Evolutionary conservation across 2,113 vertebrate genomes (phyloP).

Genomic region (Menura novaehollandiae): DNA sequence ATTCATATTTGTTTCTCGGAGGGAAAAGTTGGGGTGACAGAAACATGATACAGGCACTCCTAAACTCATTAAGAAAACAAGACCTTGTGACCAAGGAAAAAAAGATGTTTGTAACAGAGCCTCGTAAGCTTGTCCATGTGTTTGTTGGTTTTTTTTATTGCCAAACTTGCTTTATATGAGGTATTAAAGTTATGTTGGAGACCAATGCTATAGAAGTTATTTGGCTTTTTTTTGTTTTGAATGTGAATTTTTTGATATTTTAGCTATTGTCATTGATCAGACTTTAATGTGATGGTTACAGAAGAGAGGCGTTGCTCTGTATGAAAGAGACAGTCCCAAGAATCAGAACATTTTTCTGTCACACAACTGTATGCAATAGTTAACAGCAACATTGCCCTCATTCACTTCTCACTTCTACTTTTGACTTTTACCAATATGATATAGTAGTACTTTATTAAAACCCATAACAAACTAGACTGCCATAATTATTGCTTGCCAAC

Average conservation of each 20-base stretch:
- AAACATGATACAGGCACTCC: slow-evolving; percentile 17
- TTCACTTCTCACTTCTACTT: neutral
- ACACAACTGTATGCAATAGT: rapidly evolving
- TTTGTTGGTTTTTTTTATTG: neutral
- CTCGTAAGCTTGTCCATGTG: neutral
- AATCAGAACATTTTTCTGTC: neutral
- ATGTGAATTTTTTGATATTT: neutral
- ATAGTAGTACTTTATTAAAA: neutral
- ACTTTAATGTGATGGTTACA: neutral
- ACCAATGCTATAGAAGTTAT: neutral
- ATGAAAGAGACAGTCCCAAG: neutral
- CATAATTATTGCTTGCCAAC: neutral
- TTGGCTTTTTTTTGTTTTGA: neutral
- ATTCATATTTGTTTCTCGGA: neutral
- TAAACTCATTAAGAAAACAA: neutral
- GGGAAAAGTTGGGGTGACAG: neutral
- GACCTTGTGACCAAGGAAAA: neutral
- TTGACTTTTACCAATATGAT: neutral
- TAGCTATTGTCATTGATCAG: neutral
- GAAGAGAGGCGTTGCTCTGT: neutral
- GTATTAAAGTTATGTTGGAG: neutral
- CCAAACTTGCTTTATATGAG: neutral
- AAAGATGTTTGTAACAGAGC: neutral
- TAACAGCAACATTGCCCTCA: rapidly evolving
- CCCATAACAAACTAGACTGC: neutral